Conservation (phyloP, 2,113 vertebrate species). For the Elephantulus edwardii region DNA sequence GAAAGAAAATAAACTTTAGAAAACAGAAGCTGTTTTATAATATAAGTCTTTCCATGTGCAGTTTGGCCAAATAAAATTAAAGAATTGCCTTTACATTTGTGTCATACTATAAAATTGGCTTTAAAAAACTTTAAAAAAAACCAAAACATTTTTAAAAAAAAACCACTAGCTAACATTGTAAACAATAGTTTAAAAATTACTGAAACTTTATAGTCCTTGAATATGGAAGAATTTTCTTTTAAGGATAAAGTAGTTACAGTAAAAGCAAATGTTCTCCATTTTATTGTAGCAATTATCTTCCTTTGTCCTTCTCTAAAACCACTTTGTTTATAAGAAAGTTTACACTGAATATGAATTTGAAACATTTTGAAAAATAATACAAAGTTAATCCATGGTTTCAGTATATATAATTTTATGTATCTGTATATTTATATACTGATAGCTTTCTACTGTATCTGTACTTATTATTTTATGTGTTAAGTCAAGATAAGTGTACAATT, state of each 20-base stretch:
- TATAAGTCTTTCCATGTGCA: not conserved
- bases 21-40: not conserved
- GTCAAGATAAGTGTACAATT: not conserved
- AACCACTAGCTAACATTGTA: not conserved
- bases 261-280: not conserved
- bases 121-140: not conserved
- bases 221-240: not conserved
- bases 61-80: conserved; percentile 7
- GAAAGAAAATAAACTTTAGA: conserved; percentile 38
- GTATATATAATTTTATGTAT: too few relatives aligned
- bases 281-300: not conserved
- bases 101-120: not conserved
- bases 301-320: not conserved
- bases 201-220: not conserved
- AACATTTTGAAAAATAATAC: not conserved
- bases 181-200: not conserved
- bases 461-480: too few relatives aligned
- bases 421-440: too few relatives aligned
- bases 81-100: not conserved
- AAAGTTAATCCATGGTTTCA: not conserved
- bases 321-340: not conserved
- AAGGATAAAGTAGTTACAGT: conserved; percentile 28
- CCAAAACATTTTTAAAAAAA: too few relatives aligned
- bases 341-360: not conserved
- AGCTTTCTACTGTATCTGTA: too few relatives aligned